These are phyloP conservation scores for Scomber colias DNA, from an alignment of 2,113 vertebrate species.

Conservation along the genomic window DNA sequence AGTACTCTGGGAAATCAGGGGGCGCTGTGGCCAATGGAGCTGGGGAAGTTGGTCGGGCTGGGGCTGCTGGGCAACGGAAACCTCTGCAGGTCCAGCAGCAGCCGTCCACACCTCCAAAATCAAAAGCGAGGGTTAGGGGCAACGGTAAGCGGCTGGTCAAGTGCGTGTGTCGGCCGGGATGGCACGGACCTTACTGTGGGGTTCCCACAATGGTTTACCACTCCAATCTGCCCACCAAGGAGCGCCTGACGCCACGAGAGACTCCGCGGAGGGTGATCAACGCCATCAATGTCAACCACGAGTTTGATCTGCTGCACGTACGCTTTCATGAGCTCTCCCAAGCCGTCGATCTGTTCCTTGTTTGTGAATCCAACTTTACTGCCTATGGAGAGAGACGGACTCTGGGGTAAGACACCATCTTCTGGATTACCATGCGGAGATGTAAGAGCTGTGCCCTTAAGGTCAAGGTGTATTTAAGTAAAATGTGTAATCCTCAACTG, in stretches of 20 bases:
- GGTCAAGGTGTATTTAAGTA: slow-evolving; percentile 19
- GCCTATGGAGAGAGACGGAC: slow-evolving; percentile 94
- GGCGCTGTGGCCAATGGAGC: slow-evolving; percentile 56
- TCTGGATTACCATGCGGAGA: neutral
- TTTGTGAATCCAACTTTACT: slow-evolving; percentile 98
- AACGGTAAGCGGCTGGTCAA: slow-evolving; percentile 92
- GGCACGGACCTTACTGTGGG: slow-evolving; percentile 97
- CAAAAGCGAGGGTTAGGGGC: slow-evolving; percentile 73
- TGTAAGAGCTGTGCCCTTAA: neutral
- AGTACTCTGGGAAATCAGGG: slow-evolving; percentile 73
- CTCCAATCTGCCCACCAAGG: slow-evolving; percentile 98
- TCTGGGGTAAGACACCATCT: slow-evolving; percentile 79
- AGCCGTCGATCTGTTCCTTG: slow-evolving; percentile 93
- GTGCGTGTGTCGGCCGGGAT: slow-evolving; percentile 94
- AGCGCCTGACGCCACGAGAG: slow-evolving; percentile 91
- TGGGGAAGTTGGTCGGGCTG: slow-evolving; percentile 59
- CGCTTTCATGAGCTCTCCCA: slow-evolving; percentile 94
- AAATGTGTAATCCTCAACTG: slow-evolving; percentile 10
- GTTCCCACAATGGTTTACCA: slow-evolving; percentile 98
- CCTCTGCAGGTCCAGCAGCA: slow-evolving; percentile 67
- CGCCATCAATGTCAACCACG: slow-evolving; percentile 97
- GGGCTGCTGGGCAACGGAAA: slow-evolving; percentile 66
- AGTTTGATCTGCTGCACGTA: slow-evolving; percentile 95
- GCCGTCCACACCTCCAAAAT: slow-evolving; percentile 51
- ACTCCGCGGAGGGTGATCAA: slow-evolving; percentile 93